Conservation (phyloP, 1,140 invertebrate genomes). For the Macrostomum lignano region DNA sequence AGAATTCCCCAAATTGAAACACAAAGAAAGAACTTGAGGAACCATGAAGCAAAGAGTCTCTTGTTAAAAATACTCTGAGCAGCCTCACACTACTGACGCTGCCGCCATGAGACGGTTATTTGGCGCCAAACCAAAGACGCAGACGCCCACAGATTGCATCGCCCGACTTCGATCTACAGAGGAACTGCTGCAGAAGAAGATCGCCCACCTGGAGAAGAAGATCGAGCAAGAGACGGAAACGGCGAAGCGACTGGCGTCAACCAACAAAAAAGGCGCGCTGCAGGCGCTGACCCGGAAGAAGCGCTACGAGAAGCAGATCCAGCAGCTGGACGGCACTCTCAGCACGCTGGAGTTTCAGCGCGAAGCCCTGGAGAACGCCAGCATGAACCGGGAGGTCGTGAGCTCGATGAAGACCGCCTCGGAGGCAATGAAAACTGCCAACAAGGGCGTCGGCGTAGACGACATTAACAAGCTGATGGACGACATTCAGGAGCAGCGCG, state of each 20-base stretch:
- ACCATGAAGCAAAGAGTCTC: too few relatives aligned
- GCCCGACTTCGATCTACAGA: slow-evolving; percentile 69
- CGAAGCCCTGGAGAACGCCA: slow-evolving; percentile 89
- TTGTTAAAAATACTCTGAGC: too few relatives aligned
- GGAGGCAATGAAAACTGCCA: slow-evolving; percentile 72
- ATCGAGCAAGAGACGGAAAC: slow-evolving; percentile 55
- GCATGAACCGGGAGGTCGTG: slow-evolving; percentile 84
- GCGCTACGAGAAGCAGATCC: slow-evolving; percentile 75
- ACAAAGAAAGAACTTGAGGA: too few relatives aligned
- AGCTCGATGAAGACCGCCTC: slow-evolving; percentile 81
- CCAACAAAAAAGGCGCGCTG: slow-evolving; percentile 85
- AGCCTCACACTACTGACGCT: too few relatives aligned
- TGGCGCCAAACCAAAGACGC: too few relatives aligned
- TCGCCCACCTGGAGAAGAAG: slow-evolving; percentile 83
- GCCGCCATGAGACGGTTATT: too few relatives aligned
- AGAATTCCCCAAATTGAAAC: too few relatives aligned
- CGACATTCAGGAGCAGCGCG: too few relatives aligned
- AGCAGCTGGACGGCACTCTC: slow-evolving; percentile 89
- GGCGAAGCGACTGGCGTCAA: slow-evolving; percentile 71
- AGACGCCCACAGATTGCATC: slow-evolving; percentile 48
- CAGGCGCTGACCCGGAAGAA: slow-evolving; percentile 94
- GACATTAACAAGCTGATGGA: too few relatives aligned
- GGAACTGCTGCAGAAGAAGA: slow-evolving; percentile 90
- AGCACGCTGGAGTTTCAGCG: slow-evolving; percentile 92
- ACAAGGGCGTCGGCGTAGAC: slow-evolving; percentile 50